A percentile compares a stretch with the other conserved stretches of the same genome.
Conservation (phyloP, 2,797 vertebrate genomes). For the Siniperca scherzeri region DNA sequence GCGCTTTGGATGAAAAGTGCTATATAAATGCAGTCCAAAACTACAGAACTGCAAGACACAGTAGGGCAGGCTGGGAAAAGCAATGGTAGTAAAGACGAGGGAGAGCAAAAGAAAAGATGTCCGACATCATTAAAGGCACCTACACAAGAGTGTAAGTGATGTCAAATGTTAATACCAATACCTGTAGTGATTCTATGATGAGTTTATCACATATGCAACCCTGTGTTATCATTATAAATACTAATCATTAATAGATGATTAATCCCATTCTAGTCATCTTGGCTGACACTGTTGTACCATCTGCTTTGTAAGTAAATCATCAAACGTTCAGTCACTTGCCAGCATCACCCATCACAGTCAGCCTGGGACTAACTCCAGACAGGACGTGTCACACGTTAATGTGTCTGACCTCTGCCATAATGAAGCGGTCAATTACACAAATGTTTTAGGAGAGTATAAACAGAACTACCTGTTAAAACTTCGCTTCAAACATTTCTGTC, state of each 20-base stretch:
- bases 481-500: neutral
- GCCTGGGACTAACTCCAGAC: neutral
- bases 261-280: neutral
- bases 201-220: neutral
- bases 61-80: neutral
- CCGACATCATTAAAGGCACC: neutral
- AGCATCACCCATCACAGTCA: conserved; percentile 23
- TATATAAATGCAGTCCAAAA: no score
- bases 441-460: neutral
- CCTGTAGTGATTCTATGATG: neutral
- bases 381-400: neutral
- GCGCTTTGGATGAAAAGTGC: neutral
- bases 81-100: neutral
- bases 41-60: no score
- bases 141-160: neutral
- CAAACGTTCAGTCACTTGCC: neutral
- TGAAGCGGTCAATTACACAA: neutral
- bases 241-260: neutral
- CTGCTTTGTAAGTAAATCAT: conserved; percentile 20
- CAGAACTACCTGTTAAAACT: neutral
- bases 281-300: neutral
- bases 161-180: neutral
- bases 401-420: conserved; percentile 18
- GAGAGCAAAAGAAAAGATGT: neutral
- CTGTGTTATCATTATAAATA: neutral